These are phyloP conservation scores for Thelaira solivaga DNA, from an alignment of 2,888 invertebrate genomes.

Conservation along the genomic window DNA sequence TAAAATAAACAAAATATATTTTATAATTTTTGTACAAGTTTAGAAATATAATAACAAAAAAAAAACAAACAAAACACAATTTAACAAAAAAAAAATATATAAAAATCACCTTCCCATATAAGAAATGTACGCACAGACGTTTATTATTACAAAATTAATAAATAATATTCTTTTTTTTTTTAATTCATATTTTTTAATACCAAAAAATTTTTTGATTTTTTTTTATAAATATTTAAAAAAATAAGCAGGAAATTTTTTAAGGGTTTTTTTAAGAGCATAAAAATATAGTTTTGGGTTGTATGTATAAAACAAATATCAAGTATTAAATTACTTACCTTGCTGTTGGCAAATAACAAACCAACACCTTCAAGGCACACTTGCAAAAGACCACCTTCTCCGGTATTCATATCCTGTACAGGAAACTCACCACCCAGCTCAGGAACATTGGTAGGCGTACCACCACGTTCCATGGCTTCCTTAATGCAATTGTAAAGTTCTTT, in stretches of 20 bases:
- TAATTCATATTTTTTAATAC: conserved; percentile 26
- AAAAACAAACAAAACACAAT: neutral
- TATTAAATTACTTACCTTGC: conserved; percentile 89
- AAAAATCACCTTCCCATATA: conserved; percentile 62
- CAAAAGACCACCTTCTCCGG: conserved; percentile 97
- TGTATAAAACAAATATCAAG: conserved; percentile 2
- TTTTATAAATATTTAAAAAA: neutral
- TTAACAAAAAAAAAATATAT: conserved; percentile 9
- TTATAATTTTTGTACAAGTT: conserved; percentile 51
- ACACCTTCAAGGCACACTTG: conserved; percentile 99
- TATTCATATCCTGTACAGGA: conserved; percentile 97
- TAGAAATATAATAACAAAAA: conserved; percentile 20
- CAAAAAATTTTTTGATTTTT: conserved; percentile 17
- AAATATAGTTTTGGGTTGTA: neutral
- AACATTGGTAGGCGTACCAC: conserved; percentile 80
- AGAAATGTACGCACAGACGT: conserved; percentile 57
- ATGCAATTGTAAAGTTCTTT: conserved; percentile 98
- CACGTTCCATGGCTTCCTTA: conserved; percentile 98
- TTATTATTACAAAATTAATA: conserved; percentile 52
- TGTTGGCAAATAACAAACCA: conserved; percentile 98
- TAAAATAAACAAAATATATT: conserved; percentile 31
- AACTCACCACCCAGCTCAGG: conserved; percentile 91
- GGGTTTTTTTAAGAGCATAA: neutral
- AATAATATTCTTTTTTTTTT: conserved; percentile 38
- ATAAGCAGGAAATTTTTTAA: conserved; percentile 12